Percentiles rank a stretch among this genome's conserved stretches.
These are phyloP conservation scores for Branchinecta lindahli DNA, from an alignment of 1,140 invertebrate species.

Conservation along the genomic window DNA sequence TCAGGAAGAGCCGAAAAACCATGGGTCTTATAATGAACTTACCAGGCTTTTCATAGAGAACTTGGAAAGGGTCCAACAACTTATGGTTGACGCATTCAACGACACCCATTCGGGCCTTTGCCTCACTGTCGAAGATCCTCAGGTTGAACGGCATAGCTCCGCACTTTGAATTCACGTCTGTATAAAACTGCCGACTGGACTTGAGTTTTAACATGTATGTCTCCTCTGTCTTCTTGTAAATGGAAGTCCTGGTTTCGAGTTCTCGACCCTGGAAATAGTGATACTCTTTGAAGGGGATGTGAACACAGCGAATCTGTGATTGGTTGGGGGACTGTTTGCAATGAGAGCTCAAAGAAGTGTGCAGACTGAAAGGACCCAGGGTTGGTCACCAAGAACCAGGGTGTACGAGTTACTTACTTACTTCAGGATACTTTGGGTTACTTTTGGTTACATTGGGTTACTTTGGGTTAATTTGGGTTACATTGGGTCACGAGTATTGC, in stretches of 20 bases:
- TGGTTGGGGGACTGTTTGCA: too few species aligned
- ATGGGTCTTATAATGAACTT: constrained; percentile 17
- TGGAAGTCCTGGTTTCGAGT: constrained; percentile 82
- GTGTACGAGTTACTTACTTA: too few species aligned
- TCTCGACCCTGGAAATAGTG: constrained; percentile 51
- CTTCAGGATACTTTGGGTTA: too few species aligned
- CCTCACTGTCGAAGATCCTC: constrained; percentile 86
- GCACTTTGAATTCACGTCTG: constrained; percentile 70
- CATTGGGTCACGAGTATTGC: too few species aligned
- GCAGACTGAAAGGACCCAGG: too few species aligned
- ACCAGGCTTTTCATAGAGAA: constrained; percentile 47
- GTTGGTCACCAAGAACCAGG: too few species aligned
- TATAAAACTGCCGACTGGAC: constrained; percentile 85
- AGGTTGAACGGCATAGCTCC: constrained; percentile 85
- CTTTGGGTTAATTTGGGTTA: too few species aligned
- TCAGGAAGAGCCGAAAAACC: too few species aligned
- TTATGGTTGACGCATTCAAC: constrained; percentile 96
- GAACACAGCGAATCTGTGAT: too few species aligned
- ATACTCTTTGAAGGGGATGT: background rate
- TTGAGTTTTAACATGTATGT: constrained; percentile 94
- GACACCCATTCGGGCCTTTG: constrained; percentile 91
- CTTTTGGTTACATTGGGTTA: too few species aligned
- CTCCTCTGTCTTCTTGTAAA: constrained; percentile 97
- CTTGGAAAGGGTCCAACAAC: constrained; percentile 92
- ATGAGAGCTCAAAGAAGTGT: too few species aligned